Base-by-base conservation (phyloP, 2,113 vertebrate species). In the Butorides virescens region DNA sequence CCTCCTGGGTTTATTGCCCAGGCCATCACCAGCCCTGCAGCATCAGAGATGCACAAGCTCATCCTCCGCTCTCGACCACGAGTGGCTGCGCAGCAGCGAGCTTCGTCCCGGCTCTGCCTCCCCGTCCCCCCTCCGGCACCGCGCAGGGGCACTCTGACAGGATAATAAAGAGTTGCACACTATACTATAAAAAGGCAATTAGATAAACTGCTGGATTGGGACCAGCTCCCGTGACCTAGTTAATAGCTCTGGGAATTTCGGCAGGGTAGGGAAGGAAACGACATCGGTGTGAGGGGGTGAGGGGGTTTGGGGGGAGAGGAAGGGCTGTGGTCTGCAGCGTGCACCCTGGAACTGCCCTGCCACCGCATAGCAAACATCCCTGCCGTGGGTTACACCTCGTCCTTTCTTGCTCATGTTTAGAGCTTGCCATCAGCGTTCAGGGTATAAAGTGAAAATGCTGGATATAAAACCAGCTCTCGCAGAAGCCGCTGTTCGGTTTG, bases 161-260 rank as follows among this genome's bases (percentile, higher is more conserved):
- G 95, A 88, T 98, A 98, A 99, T 98, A 94, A 98, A 98, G 98
- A 98, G 98, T 96, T 90, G 95, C 97, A 97, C 90, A 77, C 91
- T 92, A 89, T 94, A 94, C 98, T 98, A 97, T 98, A 98, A 98
- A 98, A 98, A 98, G 98, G 98, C 98, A 98, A 98, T 99, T 98
- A 98, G 97, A 95, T 67, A 95, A 98, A 98, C 97, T 97, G 97
- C 98, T 97, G 98, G 97, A 96, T 36, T 97, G 98, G 97, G 98
- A 98, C 86, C 98, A 97, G 97, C 94, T 97, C 90, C 93, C 5
- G 67, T 97, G 98, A 98, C 98, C 98, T 59, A 97, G 97, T 98
- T 98, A 98, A 98, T 98, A 98, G 98, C 98, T 97, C 94, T 55
- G 95, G 95, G 97, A 95, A 82, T 95, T 96, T 97, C 59, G 5